These are phyloP conservation scores for Auanema freiburgensis DNA, from an alignment of 2,888 invertebrate genomes.

Conservation along the genomic window DNA sequence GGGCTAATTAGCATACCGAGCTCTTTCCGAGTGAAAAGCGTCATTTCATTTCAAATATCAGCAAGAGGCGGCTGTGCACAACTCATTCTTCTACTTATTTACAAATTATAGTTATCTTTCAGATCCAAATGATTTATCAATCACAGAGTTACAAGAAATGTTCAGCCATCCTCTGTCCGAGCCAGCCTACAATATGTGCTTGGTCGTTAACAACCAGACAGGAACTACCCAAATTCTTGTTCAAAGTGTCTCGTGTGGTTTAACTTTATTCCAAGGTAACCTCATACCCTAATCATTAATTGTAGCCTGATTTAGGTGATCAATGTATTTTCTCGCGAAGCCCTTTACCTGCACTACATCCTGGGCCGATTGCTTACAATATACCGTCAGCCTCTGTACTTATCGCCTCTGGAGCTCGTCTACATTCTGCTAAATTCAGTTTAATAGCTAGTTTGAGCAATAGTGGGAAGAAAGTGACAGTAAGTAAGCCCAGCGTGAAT, in stretches of 20 bases:
- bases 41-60: too few species aligned
- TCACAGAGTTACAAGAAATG: conserved; percentile 24
- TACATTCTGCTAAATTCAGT: conserved; percentile 34
- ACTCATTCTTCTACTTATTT: too few species aligned
- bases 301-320: conserved; percentile 25
- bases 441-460: conserved; percentile 24
- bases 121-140: conserved; percentile 15
- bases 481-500: conserved; percentile 7
- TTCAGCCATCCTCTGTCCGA: conserved; percentile 31
- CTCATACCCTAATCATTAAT: not conserved
- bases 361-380: conserved; percentile 38
- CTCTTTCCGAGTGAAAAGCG: too few species aligned
- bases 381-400: conserved; percentile 24
- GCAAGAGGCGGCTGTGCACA: too few species aligned
- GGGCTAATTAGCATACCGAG: too few species aligned
- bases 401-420: conserved; percentile 27
- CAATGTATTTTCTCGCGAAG: conserved; percentile 34
- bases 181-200: conserved; percentile 39
- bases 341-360: conserved; percentile 33
- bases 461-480: conserved; percentile 34
- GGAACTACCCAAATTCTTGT: conserved; percentile 28
- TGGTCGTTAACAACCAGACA: conserved; percentile 12
- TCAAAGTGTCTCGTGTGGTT: conserved; percentile 35
- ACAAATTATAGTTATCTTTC: not conserved
- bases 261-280: conserved; percentile 30